Conservation (phyloP, 35 echinoderm and acorn worm genomes). For the Patiria miniata region DNA sequence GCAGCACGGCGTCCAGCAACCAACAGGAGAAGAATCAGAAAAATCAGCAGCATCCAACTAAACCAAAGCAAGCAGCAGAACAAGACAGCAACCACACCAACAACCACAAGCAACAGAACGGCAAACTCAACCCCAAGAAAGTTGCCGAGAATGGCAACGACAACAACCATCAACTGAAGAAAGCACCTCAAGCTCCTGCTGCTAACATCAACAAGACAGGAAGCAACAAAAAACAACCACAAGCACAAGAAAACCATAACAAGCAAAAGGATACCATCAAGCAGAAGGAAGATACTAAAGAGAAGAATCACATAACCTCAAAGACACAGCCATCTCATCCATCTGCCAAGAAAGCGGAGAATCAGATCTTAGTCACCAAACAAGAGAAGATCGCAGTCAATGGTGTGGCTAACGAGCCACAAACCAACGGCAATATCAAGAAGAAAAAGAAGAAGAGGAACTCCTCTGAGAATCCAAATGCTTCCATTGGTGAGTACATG, state of each 20-base stretch:
- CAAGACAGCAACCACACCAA: slow-evolving; percentile 5
- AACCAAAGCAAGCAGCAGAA: slow-evolving; percentile 12
- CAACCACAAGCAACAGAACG: not conserved
- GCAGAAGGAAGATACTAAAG: not conserved
- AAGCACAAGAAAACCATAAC: not conserved
- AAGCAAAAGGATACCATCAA: not conserved
- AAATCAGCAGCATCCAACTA: slow-evolving; percentile 17
- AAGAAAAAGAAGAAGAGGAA: slow-evolving; percentile 84
- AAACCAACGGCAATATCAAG: slow-evolving; percentile 59
- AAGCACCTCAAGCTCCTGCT: not conserved
- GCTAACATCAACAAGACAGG: not conserved
- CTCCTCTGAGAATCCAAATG: slow-evolving; percentile 44
- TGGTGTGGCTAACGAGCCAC: slow-evolving; percentile 25
- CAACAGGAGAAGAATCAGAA: slow-evolving; percentile 39
- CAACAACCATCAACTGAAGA: not conserved
- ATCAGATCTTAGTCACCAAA: slow-evolving; percentile 1
- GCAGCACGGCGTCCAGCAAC: not conserved
- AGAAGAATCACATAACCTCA: not conserved
- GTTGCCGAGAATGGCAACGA: slow-evolving; percentile 17
- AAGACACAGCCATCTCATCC: not conserved
- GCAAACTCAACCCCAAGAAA: slow-evolving; percentile 38
- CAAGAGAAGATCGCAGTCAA: slow-evolving; percentile 54
- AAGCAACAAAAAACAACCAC: slow-evolving; percentile 1
- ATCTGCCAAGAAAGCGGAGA: slow-evolving; percentile 7
- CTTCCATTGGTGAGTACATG: slow-evolving; percentile 79